Conservation (phyloP, 1,140 invertebrate species). For the Rhagoletis zephyria region DNA sequence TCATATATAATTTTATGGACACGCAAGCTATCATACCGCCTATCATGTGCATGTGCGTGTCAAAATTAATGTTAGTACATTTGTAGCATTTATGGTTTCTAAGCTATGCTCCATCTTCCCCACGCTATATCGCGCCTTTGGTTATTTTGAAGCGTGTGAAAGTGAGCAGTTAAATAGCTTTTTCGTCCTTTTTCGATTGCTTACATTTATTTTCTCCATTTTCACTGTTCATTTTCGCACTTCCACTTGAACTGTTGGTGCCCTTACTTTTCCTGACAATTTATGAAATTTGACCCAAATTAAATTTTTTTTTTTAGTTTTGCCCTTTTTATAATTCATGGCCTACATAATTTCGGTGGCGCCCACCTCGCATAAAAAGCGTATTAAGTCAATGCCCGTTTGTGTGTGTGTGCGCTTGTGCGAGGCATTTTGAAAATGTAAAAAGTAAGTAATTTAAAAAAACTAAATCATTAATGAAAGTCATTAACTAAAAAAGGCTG, state of each 20-base stretch:
- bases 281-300: slow-evolving; percentile 30
- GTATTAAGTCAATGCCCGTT: not conserved
- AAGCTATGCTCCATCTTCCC: not conserved
- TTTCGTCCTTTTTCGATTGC: not conserved
- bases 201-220: not conserved
- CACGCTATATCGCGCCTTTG: not conserved
- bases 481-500: too few relatives aligned
- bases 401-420: not conserved
- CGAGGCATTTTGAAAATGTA: not conserved
- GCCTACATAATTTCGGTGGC: not conserved
- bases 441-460: not conserved
- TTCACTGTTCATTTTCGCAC: not conserved
- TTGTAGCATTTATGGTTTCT: not conserved
- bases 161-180: not conserved
- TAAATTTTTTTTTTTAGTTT: not conserved
- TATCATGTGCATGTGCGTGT: not conserved
- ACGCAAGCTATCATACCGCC: not conserved
- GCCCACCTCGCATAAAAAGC: too few relatives aligned
- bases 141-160: not conserved
- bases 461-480: too few relatives aligned
- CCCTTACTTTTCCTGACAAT: not conserved
- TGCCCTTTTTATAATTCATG: not conserved
- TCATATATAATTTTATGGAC: not conserved
- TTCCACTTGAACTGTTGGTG: slow-evolving; percentile 1
- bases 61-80: not conserved